Percentiles rank a stretch among this genome's conserved stretches.
Conservation (phyloP, 2,888 invertebrate genomes). For the Drosophila affinis region DNA sequence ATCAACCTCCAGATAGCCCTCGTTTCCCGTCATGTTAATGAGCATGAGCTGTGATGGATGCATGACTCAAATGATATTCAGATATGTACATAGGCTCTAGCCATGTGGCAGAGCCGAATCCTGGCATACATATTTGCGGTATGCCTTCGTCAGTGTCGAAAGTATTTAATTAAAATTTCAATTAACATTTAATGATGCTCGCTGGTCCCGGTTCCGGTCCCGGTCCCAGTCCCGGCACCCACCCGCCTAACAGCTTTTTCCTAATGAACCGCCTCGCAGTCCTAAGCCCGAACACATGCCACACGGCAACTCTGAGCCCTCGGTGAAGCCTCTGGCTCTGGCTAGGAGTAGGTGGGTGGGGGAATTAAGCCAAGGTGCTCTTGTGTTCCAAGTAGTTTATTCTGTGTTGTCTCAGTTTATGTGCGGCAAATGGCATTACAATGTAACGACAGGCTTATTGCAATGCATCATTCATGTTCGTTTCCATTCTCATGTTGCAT, state of each 20-base stretch:
- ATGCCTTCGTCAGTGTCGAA: slow-evolving; percentile 60
- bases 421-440: slow-evolving; percentile 48
- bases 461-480: slow-evolving; percentile 40
- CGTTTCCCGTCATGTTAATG: slow-evolving; percentile 33
- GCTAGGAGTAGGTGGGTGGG: slow-evolving; percentile 11
- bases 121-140: slow-evolving; percentile 56
- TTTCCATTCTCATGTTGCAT: slow-evolving; percentile 19
- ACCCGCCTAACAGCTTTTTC: slow-evolving; percentile 20
- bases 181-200: slow-evolving; percentile 71
- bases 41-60: slow-evolving; percentile 40
- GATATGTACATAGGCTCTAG: not conserved
- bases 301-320: slow-evolving; percentile 19
- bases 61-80: slow-evolving; percentile 31
- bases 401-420: slow-evolving; percentile 21
- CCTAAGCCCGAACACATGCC: slow-evolving; percentile 39
- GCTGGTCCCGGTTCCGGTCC: slow-evolving; percentile 15
- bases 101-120: not conserved
- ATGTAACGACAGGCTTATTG: slow-evolving; percentile 48
- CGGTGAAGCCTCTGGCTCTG: slow-evolving; percentile 23
- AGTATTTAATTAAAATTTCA: slow-evolving; percentile 78
- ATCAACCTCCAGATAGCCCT: slow-evolving; percentile 7
- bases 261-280: slow-evolving; percentile 32
- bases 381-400: slow-evolving; percentile 32
- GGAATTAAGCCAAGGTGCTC: slow-evolving; percentile 34
- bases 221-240: not conserved